A percentile compares a stretch with the other conserved stretches of the same genome.
These are phyloP conservation scores for Chloroclystis v-ata DNA, from an alignment of 2,888 invertebrate genomes.

Conservation along the genomic window DNA sequence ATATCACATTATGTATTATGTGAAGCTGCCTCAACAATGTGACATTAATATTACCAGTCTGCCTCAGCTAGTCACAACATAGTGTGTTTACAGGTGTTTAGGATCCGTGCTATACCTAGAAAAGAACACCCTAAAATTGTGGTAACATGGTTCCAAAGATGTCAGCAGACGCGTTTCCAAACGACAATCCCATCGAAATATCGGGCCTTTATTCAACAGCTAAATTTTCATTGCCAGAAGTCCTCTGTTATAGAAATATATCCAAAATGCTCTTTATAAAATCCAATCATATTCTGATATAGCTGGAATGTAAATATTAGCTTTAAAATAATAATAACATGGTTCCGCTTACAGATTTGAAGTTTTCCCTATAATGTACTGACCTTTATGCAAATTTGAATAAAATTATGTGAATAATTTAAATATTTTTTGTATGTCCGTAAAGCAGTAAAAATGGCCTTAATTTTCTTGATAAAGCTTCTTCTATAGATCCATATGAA, in stretches of 20 bases:
- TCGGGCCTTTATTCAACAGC: conserved; percentile 54
- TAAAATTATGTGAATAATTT: conserved; percentile 48
- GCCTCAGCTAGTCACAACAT: conserved; percentile 65
- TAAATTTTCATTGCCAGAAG: conserved; percentile 62
- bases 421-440: conserved; percentile 20
- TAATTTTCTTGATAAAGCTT: conserved; percentile 34
- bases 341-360: conserved; percentile 56
- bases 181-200: conserved; percentile 46
- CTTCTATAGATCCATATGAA: conserved; percentile 31
- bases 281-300: conserved; percentile 72
- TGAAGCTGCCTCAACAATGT: conserved; percentile 69
- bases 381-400: conserved; percentile 56
- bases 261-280: conserved; percentile 71
- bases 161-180: conserved; percentile 42
- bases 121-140: conserved; percentile 77
- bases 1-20: conserved; percentile 62
- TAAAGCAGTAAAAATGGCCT: conserved; percentile 31
- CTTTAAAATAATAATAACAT: conserved; percentile 71
- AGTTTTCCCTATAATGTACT: conserved; percentile 68
- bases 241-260: conserved; percentile 64
- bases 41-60: conserved; percentile 71
- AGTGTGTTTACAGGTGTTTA: conserved; percentile 58
- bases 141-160: conserved; percentile 44
- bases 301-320: conserved; percentile 78
- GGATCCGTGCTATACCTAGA: conserved; percentile 69